Percentiles rank a stretch among this genome's conserved stretches.
phyloP scores from a whole-genome alignment of 2,797 vertebrate genomes.

The Apogon talboti region DNA sequence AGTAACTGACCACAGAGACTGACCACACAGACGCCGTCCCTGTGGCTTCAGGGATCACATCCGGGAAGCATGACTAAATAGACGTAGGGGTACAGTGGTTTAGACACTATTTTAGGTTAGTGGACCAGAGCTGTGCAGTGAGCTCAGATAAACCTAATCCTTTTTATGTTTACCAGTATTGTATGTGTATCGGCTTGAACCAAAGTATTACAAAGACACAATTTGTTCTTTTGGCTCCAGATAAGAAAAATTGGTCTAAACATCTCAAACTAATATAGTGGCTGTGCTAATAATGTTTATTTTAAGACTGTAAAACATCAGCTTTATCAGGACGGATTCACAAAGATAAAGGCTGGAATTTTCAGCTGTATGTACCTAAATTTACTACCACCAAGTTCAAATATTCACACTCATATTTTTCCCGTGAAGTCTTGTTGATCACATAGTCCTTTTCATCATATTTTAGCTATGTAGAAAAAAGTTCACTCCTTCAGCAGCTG shows the following conservation, averaged over 20 bases:
- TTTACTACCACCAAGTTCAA: slow-evolving; percentile 17
- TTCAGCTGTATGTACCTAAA: neutral
- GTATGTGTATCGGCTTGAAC: slow-evolving; percentile 30
- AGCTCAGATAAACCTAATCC: slow-evolving; percentile 18
- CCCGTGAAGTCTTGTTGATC: neutral
- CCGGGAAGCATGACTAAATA: slow-evolving; percentile 55
- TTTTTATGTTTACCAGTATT: slow-evolving; percentile 42
- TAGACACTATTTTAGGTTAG: slow-evolving; percentile 62
- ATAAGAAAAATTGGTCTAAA: slow-evolving; percentile 38
- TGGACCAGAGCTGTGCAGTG: slow-evolving; percentile 51
- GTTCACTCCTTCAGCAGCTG: slow-evolving; percentile 36
- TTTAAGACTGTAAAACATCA: slow-evolving; percentile 32
- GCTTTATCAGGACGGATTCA: slow-evolving; percentile 29
- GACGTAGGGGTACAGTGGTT: slow-evolving; percentile 37
- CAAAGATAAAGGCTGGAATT: slow-evolving; percentile 11
- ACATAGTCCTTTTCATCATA: slow-evolving; percentile 13
- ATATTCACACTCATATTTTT: neutral
- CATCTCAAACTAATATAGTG: slow-evolving; percentile 29
- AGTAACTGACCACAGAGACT: slow-evolving; percentile 31
- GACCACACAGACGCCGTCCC: slow-evolving; percentile 38
- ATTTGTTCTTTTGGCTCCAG: slow-evolving; percentile 12
- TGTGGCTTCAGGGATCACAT: slow-evolving; percentile 34
- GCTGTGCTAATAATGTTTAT: slow-evolving; percentile 33
- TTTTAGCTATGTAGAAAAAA: slow-evolving; percentile 14
- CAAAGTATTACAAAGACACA: slow-evolving; percentile 18